Percentiles rank a stretch among this genome's conserved stretches.
Conservation (phyloP, 2,113 vertebrate species). For the Phoenicopterus ruber region DNA sequence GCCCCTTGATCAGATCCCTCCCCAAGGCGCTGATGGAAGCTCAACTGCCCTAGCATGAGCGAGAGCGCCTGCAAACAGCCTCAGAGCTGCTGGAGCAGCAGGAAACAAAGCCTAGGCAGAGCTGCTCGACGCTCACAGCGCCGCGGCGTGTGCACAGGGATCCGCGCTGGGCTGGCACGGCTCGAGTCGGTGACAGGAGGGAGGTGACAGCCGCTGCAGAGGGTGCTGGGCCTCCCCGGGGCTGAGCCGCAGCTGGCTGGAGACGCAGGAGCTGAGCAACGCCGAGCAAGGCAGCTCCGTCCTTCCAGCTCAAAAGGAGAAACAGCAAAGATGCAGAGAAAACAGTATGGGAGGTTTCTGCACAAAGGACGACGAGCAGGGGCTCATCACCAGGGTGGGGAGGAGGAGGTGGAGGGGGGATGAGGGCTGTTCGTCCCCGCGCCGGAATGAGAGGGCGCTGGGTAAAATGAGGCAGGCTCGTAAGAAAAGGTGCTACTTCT, state of each 20-base stretch:
- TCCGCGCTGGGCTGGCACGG: neutral
- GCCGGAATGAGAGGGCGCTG: rapidly evolving
- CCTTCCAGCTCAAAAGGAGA: neutral
- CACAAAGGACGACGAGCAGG: neutral
- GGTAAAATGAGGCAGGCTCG: neutral
- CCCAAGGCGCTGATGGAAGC: neutral
- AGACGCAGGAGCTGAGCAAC: neutral
- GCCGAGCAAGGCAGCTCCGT: neutral
- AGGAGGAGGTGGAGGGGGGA: neutral
- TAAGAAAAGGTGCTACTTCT: neutral
- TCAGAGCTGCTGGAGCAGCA: neutral
- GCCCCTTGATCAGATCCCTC: neutral
- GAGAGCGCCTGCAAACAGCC: neutral
- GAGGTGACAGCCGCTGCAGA: neutral
- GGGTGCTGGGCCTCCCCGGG: neutral
- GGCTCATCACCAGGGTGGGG: neutral
- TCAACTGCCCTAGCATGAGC: rapidly evolving
- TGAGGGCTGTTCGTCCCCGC: neutral
- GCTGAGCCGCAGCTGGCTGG: neutral
- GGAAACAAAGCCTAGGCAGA: neutral
- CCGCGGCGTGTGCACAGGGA: neutral
- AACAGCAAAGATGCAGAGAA: neutral
- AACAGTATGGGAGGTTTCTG: neutral
- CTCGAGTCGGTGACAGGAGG: rapidly evolving
- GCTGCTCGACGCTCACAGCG: rapidly evolving